Percentiles rank a stretch among this genome's conserved stretches.
Conservation (phyloP, 2,888 invertebrate genomes). For the Chydorus sphaericus region DNA sequence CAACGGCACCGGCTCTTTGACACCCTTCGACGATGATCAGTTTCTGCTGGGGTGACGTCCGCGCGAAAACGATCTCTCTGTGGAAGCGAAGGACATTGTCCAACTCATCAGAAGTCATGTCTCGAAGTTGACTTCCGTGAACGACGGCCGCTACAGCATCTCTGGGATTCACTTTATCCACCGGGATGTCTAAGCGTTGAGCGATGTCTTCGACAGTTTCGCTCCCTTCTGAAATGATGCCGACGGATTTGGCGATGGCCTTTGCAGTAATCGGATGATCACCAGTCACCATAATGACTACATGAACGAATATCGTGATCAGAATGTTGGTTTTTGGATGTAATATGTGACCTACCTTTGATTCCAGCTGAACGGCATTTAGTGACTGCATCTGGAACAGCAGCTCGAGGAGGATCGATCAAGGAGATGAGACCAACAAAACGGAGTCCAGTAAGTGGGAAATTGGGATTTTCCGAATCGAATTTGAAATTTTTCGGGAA, state of each 20-base stretch:
- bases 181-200: slow-evolving; percentile 27
- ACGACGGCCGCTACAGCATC: slow-evolving; percentile 31
- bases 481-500: slow-evolving; percentile 42
- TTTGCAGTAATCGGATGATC: slow-evolving; percentile 67
- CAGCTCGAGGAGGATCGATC: slow-evolving; percentile 52
- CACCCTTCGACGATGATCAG: slow-evolving; percentile 57
- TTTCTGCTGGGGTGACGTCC: slow-evolving; percentile 38
- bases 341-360: slow-evolving; percentile 34
- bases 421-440: slow-evolving; percentile 53
- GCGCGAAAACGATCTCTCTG: slow-evolving; percentile 37
- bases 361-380: slow-evolving; percentile 61
- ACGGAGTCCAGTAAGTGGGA: slow-evolving; percentile 44
- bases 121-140: slow-evolving; percentile 29
- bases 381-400: slow-evolving; percentile 50
- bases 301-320: too few relatives aligned
- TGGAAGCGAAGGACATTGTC: slow-evolving; percentile 26
- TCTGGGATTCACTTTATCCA: slow-evolving; percentile 27
- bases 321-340: too few relatives aligned
- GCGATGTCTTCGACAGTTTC: slow-evolving; percentile 35
- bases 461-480: slow-evolving; percentile 44
- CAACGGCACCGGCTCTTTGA: slow-evolving; percentile 57
- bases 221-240: slow-evolving; percentile 44
- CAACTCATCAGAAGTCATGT: slow-evolving; percentile 25
- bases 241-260: slow-evolving; percentile 56
- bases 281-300: slow-evolving; percentile 59